phyloP scores from a whole-genome alignment of 2,113 vertebrate genomes.

The Machaerirhynchus nigripectus region DNA sequence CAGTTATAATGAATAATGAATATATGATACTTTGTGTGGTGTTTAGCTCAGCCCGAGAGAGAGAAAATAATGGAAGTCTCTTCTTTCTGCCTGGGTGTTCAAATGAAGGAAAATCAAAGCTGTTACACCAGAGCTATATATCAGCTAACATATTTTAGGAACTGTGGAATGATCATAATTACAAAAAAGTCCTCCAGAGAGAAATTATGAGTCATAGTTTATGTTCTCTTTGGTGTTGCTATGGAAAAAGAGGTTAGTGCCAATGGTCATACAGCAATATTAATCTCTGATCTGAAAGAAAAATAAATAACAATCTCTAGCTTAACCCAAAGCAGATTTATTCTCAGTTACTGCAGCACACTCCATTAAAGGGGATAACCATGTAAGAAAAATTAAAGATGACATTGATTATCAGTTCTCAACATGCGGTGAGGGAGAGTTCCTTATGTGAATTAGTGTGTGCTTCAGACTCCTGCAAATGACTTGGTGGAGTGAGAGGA shows the following conservation, averaged over 20 bases:
- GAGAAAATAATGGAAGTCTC: constrained; percentile 26
- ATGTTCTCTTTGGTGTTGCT: constrained; percentile 68
- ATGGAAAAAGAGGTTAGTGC: constrained; percentile 62
- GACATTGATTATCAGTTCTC: constrained; percentile 18
- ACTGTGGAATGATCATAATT: constrained; percentile 71
- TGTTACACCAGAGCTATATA: constrained; percentile 43
- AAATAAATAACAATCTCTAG: constrained; percentile 59
- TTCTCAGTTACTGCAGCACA: constrained; percentile 7
- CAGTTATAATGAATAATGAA: constrained; percentile 12
- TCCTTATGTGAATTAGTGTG: neutral
- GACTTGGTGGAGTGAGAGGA: neutral
- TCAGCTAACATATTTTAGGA: constrained; percentile 65
- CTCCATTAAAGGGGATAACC: constrained; percentile 26
- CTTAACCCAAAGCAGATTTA: constrained; percentile 51
- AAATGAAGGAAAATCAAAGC: constrained; percentile 52
- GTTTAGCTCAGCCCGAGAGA: constrained; percentile 5
- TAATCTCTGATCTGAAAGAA: constrained; percentile 61
- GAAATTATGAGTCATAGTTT: constrained; percentile 71
- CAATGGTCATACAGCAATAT: constrained; percentile 39
- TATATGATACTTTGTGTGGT: neutral
- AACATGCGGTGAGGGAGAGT: neutral
- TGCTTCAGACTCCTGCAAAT: neutral
- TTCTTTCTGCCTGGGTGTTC: constrained; percentile 35
- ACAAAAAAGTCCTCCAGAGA: constrained; percentile 60
- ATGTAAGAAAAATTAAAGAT: constrained; percentile 9